Evolutionary conservation across 2,113 vertebrate species (phyloP).

Genomic region (Probosciger aterrimus): DNA sequence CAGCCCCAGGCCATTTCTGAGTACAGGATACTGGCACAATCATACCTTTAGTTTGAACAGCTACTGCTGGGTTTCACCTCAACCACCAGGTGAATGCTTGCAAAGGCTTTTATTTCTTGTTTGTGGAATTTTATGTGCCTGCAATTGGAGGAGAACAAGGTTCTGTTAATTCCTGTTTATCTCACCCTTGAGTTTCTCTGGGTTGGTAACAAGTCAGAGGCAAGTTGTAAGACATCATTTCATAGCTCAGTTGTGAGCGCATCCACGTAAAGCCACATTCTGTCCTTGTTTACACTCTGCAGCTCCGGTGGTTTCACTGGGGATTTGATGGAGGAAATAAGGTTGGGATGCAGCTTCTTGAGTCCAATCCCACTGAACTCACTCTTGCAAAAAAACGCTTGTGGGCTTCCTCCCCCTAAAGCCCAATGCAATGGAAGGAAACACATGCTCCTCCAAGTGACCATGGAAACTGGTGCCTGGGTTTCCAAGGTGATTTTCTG

Average conservation of each 20-base stretch:
- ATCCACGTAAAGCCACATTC: background rate
- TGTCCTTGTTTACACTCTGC: background rate
- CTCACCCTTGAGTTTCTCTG: background rate
- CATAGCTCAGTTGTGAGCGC: background rate
- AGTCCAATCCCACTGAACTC: background rate
- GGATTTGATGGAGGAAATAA: background rate
- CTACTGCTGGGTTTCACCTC: background rate
- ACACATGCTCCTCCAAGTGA: conserved; percentile 18
- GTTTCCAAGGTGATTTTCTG: conserved; percentile 70
- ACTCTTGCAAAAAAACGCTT: background rate
- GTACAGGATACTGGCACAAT: background rate
- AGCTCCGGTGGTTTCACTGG: background rate
- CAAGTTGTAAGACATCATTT: background rate
- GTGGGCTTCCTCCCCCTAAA: background rate
- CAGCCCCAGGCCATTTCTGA: background rate
- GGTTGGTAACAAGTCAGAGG: background rate
- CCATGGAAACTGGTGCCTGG: conserved; percentile 60
- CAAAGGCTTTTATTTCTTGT: background rate
- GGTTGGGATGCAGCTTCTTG: background rate
- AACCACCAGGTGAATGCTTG: background rate
- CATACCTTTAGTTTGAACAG: background rate
- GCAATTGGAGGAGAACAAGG: background rate
- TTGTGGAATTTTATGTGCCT: background rate
- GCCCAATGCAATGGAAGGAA: background rate
- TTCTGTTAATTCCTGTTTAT: background rate